A percentile compares a stretch with the other conserved stretches of the same genome.
Conservation (phyloP, 92 coral and sea anemone species). For the Epizoanthus stellaris region DNA sequence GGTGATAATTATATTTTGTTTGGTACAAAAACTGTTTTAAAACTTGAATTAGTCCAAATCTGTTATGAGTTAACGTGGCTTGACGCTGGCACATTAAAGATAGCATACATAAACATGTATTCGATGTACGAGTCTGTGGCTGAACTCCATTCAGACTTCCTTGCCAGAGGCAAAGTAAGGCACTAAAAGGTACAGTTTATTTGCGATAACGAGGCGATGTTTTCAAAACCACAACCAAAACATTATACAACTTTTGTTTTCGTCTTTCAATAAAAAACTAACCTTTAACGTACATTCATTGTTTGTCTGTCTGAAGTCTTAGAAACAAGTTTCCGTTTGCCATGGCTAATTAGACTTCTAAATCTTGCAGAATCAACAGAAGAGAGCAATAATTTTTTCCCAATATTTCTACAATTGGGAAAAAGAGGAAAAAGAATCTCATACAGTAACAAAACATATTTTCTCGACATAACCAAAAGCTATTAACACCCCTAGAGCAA, state of each 20-base stretch:
- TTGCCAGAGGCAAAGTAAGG: constrained; percentile 42
- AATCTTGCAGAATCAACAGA: constrained; percentile 7
- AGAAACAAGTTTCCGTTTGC: constrained; percentile 29
- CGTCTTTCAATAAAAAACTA: constrained; percentile 14
- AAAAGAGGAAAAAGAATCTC: background rate
- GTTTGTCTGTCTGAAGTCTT: constrained; percentile 22
- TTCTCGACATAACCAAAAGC: background rate
- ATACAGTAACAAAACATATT: background rate
- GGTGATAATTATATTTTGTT: constrained; percentile 23
- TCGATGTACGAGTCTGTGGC: constrained; percentile 16
- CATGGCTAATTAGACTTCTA: constrained; percentile 13
- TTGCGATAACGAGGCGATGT: constrained; percentile 26
- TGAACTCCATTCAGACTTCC: constrained; percentile 1
- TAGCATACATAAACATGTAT: constrained; percentile 25
- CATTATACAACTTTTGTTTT: constrained; percentile 10
- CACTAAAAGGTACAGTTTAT: constrained; percentile 35
- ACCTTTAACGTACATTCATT: constrained; percentile 27
- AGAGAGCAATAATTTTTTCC: constrained; percentile 1
- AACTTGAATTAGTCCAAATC: constrained; percentile 36
- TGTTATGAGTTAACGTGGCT: constrained; percentile 24
- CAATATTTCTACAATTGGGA: background rate
- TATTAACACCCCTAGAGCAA: background rate
- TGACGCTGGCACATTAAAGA: constrained; percentile 15
- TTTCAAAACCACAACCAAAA: constrained; percentile 27
- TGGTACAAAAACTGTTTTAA: constrained; percentile 21